Base-by-base conservation (phyloP, 2,113 vertebrate genomes). In the Bufo bufo region DNA sequence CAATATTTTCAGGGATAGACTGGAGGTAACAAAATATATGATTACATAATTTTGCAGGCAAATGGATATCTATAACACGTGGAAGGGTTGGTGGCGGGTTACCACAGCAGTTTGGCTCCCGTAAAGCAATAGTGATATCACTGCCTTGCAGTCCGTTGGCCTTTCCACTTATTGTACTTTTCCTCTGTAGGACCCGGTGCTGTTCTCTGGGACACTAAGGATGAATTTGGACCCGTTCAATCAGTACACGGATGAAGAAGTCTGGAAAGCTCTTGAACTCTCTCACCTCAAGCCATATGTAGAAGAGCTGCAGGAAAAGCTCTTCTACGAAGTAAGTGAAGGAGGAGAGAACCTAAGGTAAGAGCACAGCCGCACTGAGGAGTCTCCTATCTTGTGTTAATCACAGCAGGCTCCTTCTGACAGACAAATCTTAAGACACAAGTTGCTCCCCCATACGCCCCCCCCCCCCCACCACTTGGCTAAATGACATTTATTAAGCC, bases 181-280 rank as follows among this genome's bases (percentile, higher is more conserved):
- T 81, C 23, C 6, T 78, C 83, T 90, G 56, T 91, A 99, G 98
- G 98, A 99, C 82, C 98, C 98, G 0, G 90, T 99, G 88, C 91
- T 99, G 85, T 99, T 99, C 86, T 97, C 97, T 0, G 98, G 98
- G 61, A 96, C 92, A 1, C 89, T 99, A 91, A 93, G 97, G 89
- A 97, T 99, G 97, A 99, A 99, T 85, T 91, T 99, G 86, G 98
- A 99, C 91, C 98, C 98, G 4, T 98, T 99, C 89, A 93, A 97
- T 91, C 94, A 65, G 77, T 95, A 97, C 90, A 94, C 94, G 0
- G 97, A 99, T 0, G 95, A 96, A 80, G 96, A 97, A 0, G 88
- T 99, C 33, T 99, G 98, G 98, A 95, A 90, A 58, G 96, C 92
- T 4, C 91, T 99, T 4, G 97, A 99, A 90, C 93, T 99, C 87